These are phyloP conservation scores for Ceramica pisi DNA, from an alignment of 2,888 invertebrate species.

Conservation along the genomic window DNA sequence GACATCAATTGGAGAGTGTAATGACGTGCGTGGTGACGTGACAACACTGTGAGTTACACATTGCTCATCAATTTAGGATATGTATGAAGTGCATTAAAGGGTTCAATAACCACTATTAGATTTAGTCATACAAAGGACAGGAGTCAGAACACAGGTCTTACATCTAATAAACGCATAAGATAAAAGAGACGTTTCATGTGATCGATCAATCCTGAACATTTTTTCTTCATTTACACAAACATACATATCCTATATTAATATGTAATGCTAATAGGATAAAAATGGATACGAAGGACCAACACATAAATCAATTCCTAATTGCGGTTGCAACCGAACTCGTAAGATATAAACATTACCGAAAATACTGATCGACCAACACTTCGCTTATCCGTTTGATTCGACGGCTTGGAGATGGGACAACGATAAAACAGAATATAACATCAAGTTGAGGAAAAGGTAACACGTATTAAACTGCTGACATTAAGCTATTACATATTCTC, in stretches of 20 bases:
- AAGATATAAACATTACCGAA: slow-evolving; percentile 67
- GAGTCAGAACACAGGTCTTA: slow-evolving; percentile 29
- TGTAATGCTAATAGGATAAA: slow-evolving; percentile 77
- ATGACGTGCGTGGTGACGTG: slow-evolving; percentile 63
- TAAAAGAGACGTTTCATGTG: background rate
- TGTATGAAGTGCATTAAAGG: slow-evolving; percentile 17
- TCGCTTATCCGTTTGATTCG: slow-evolving; percentile 72
- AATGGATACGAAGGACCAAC: slow-evolving; percentile 81
- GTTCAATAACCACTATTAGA: background rate
- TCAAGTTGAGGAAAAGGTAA: background rate
- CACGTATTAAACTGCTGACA: slow-evolving; percentile 5
- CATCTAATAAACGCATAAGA: slow-evolving; percentile 19
- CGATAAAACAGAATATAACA: slow-evolving; percentile 18
- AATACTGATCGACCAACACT: slow-evolving; percentile 71
- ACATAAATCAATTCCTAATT: slow-evolving; percentile 78
- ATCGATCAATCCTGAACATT: slow-evolving; percentile 7
- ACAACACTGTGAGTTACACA: slow-evolving; percentile 59
- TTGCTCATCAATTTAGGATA: slow-evolving; percentile 54
- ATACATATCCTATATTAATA: slow-evolving; percentile 57
- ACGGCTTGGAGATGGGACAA: slow-evolving; percentile 63
- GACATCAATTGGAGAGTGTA: slow-evolving; percentile 59
- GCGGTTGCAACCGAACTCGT: slow-evolving; percentile 78
- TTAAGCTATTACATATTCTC: slow-evolving; percentile 28
- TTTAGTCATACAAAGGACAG: slow-evolving; percentile 1
- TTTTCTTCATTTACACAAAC: slow-evolving; percentile 6